Conservation (phyloP, 2,113 vertebrate species). For the Oreochromis tanganicae region DNA sequence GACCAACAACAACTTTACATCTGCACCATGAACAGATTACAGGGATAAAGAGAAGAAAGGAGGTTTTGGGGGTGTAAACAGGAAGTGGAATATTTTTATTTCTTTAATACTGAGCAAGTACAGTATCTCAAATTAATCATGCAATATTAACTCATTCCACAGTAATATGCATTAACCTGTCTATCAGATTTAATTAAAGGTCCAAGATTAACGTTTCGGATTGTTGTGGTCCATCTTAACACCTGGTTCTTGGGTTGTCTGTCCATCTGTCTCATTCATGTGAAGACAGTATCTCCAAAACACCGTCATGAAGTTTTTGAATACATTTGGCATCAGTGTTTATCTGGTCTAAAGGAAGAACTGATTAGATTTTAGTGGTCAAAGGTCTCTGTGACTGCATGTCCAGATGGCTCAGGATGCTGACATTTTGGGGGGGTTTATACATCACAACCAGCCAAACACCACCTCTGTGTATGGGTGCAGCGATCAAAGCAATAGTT, state of each 20-base stretch:
- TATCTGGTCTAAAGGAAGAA: accelerated
- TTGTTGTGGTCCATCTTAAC: accelerated
- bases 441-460: neutral
- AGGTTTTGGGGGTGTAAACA: neutral
- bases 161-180: neutral
- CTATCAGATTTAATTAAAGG: neutral
- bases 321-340: neutral
- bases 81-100: neutral
- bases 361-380: accelerated
- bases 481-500: neutral
- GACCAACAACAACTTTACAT: neutral
- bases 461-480: accelerated
- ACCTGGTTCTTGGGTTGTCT: neutral
- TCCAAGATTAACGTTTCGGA: accelerated
- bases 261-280: neutral
- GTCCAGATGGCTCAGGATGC: neutral
- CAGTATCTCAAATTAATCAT: neutral
- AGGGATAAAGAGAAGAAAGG: neutral
- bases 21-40: neutral
- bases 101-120: neutral
- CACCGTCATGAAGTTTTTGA: neutral
- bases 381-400: neutral
- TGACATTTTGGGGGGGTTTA: neutral
- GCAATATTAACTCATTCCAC: neutral
- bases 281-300: neutral